Base-by-base conservation (phyloP, 2,113 vertebrate genomes). In the Dipodomys ordii region DNA sequence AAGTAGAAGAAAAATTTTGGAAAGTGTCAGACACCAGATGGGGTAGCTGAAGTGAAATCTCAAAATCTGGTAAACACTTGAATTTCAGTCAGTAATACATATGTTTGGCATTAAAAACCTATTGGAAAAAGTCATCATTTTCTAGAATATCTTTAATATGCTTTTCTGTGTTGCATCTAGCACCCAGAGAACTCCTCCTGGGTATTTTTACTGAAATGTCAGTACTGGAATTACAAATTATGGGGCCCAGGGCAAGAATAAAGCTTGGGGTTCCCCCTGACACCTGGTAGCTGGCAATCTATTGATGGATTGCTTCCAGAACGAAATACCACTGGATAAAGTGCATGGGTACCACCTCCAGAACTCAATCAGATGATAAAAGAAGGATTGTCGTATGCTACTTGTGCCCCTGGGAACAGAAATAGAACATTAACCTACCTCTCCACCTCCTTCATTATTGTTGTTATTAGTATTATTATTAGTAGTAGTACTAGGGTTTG, bases 1-100 rank as follows among this genome's bases (percentile, higher is more conserved):
- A 82, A 95, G 72, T 69, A 88, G 95, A 94, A 97, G 94, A 95
- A 93, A 93, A 91, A 83, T 83, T 6, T 0, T 60, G 57, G 84
- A 78, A 95, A 53, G 69, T 92, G 96, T 93, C 53, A 95, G 95
- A 72, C 30, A 44, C 94, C 92, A 96, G 83, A 0, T 16, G 95
- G 95, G 92, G 93, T 90, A 85, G 86, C 94, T 80, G 71, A 95
- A 95, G 92, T 93, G 86, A 95, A 94, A 96, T 94, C 87, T 18
- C 96, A 87, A 86, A 78, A 71, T 94, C 95, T 96, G 93, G 89
- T 96, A 95, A 95, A 87, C 91, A 88, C 84, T 46, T 13, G 20
- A 0, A 12, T 90, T 92, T 83, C 89, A 87, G 94, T 94, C 83
- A 94, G 74, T 81, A 74, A 30, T 82, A n/a, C 85, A 93, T 32